Percentiles rank a stretch among this genome's conserved stretches.
Conservation (phyloP, 2,888 invertebrate species). For the Itoplectis maculator region DNA sequence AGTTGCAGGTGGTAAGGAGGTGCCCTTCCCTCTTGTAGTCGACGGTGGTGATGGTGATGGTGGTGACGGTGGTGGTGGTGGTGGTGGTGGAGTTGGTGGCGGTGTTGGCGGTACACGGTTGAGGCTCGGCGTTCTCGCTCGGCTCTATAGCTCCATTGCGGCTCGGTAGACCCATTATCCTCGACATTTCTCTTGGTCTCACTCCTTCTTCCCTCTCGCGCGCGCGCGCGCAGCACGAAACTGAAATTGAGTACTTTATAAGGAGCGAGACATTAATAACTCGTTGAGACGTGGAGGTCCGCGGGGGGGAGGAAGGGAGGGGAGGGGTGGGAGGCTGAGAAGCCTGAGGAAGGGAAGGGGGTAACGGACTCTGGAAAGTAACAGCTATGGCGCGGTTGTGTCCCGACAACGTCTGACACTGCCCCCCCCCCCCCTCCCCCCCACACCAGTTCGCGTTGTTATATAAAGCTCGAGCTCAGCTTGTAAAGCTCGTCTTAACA, state of each 20-base stretch:
- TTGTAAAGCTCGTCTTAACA: conserved; percentile 50
- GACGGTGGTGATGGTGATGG: not conserved
- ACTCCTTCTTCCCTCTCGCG: conserved; percentile 3
- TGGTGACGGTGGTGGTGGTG: not conserved
- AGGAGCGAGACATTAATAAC: conserved; percentile 79
- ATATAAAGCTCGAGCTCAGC: conserved; percentile 43
- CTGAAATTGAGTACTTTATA: conserved; percentile 80
- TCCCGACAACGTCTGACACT: conserved; percentile 63
- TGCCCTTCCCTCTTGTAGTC: too few relatives aligned
- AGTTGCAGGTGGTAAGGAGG: too few relatives aligned
- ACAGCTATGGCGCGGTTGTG: conserved; percentile 47
- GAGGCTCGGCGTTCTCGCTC: conserved; percentile 6
- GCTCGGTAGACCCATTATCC: conserved; percentile 63
- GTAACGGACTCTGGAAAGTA: conserved; percentile 41
- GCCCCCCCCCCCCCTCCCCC: conserved; percentile 11
- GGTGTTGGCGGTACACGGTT: not conserved
- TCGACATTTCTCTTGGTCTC: conserved; percentile 63
- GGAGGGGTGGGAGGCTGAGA: not conserved
- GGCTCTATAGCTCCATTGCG: conserved; percentile 47
- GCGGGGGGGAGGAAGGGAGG: conserved; percentile 1
- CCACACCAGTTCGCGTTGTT: conserved; percentile 19
- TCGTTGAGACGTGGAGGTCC: conserved; percentile 65
- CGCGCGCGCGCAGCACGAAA: conserved; percentile 70
- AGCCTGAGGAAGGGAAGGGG: not conserved
- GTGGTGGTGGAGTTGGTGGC: not conserved